Evolutionary conservation across 1,140 invertebrate species (phyloP), one percentile per base, ranked within the genome.

Genomic region (Sycobia sp.): DNA sequence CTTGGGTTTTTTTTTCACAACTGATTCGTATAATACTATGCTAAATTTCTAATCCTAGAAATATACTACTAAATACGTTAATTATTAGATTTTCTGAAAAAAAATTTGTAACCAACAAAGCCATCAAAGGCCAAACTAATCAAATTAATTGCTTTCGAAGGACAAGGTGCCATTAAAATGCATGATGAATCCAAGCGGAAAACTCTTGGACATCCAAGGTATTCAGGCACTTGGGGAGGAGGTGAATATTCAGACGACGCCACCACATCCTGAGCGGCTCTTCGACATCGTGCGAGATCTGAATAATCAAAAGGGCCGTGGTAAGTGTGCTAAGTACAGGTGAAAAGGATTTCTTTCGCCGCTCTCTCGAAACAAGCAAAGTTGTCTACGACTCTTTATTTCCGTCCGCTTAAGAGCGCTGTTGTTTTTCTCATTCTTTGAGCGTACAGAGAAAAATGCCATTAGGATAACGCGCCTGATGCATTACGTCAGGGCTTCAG

Each of bases 101-200:
- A n/a, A n/a, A n/a, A n/a, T n/a, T n/a, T n/a, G n/a, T n/a, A n/a
- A n/a, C n/a, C n/a, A n/a, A n/a, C n/a, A n/a, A n/a, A n/a, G n/a
- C n/a, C n/a, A n/a, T n/a, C n/a, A n/a, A n/a, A n/a, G n/a, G n/a
- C n/a, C n/a, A n/a, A n/a, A n/a, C n/a, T n/a, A n/a, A n/a, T n/a
- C n/a, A n/a, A n/a, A n/a, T n/a, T n/a, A n/a, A n/a, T n/a, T n/a
- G n/a, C n/a, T n/a, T n/a, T n/a, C n/a, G n/a, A n/a, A 84, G 79
- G 83, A 84, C 14, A 90, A 90, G 79, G 81, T 89, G 14, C 84
- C 87, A 36, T 75, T 93, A 44, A 91, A 90, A 77, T 84, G 91
- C 58, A 84, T 93, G 71, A 91, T 92, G 88, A 90, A 91, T 79
- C 91, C 91, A 22, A 82, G 85, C 69, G 90, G 91, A 11, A 87